These are phyloP conservation scores for Troides helena DNA, from an alignment of 2,888 invertebrate species.

Conservation along the genomic window DNA sequence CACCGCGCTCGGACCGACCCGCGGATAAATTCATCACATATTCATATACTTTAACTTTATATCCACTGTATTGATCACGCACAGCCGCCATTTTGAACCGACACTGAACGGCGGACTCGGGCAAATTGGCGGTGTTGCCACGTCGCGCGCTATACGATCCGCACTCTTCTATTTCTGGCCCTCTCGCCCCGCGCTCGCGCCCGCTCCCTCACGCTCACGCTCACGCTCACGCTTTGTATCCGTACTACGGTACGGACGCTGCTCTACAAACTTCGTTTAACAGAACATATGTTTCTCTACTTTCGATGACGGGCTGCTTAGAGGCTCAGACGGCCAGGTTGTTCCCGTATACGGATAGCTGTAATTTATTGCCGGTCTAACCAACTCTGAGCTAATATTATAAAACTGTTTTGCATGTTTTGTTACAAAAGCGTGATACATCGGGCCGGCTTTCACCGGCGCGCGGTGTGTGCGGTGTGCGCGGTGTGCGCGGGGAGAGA, in stretches of 20 bases:
- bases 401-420: slow-evolving; percentile 57
- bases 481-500: slow-evolving; percentile 51
- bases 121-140: slow-evolving; percentile 74
- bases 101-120: slow-evolving; percentile 70
- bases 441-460: slow-evolving; percentile 71
- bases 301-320: slow-evolving; percentile 36
- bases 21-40: slow-evolving; percentile 74
- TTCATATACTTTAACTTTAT: slow-evolving; percentile 72
- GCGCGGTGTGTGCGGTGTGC: slow-evolving; percentile 40
- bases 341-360: slow-evolving; percentile 51
- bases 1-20: slow-evolving; percentile 72
- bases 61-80: slow-evolving; percentile 79
- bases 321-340: slow-evolving; percentile 38
- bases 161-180: slow-evolving; percentile 76
- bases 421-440: slow-evolving; percentile 41
- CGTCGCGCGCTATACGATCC: slow-evolving; percentile 69
- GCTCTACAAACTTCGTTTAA: slow-evolving; percentile 63
- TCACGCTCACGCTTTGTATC: slow-evolving; percentile 34
- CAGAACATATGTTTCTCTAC: slow-evolving; percentile 58
- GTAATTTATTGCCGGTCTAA: background rate
- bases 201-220: slow-evolving; percentile 45
- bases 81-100: slow-evolving; percentile 79
- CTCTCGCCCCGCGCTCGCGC: slow-evolving; percentile 36
- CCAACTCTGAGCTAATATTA: slow-evolving; percentile 48
- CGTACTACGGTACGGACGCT: slow-evolving; percentile 36